Conservation (phyloP, 2,888 invertebrate genomes). For the Pandemis cinnamomeana region DNA sequence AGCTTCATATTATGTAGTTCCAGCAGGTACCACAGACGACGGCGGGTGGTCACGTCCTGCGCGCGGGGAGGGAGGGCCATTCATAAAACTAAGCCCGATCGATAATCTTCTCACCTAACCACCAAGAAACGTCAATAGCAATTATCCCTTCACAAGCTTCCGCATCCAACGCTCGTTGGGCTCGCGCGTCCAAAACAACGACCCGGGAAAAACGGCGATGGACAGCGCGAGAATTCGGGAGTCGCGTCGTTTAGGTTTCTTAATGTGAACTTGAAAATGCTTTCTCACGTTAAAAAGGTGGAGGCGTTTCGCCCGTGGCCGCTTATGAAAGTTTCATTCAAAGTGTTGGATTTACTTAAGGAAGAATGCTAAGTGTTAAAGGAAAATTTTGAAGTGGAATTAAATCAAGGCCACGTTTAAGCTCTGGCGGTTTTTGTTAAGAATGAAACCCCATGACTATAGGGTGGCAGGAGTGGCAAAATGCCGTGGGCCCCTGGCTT, state of each 20-base stretch:
- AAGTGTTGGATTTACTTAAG: conserved; percentile 19
- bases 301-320: conserved; percentile 27
- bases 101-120: conserved; percentile 66
- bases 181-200: conserved; percentile 33
- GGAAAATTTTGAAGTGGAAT: not conserved
- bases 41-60: conserved; percentile 44
- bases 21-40: conserved; percentile 36
- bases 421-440: not conserved
- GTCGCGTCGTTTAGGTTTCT: conserved; percentile 43
- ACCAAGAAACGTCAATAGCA: conserved; percentile 50
- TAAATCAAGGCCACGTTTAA: not conserved
- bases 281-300: conserved; percentile 47
- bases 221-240: conserved; percentile 42
- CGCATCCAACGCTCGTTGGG: conserved; percentile 48
- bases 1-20: conserved; percentile 38
- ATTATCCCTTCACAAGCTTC: conserved; percentile 47
- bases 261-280: conserved; percentile 48
- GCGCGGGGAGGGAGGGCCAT: conserved; percentile 63
- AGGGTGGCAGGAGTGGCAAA: too few relatives aligned
- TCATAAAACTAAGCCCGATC: conserved; percentile 80
- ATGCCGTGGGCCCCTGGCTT: too few relatives aligned
- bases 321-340: conserved; percentile 36
- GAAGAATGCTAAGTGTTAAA: conserved; percentile 3
- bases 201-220: conserved; percentile 50
- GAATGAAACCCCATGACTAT: not conserved